Percentiles rank a stretch among this genome's conserved stretches.
These are phyloP conservation scores for Ochropleura leucogaster DNA, from an alignment of 2,888 invertebrate species.

Conservation along the genomic window DNA sequence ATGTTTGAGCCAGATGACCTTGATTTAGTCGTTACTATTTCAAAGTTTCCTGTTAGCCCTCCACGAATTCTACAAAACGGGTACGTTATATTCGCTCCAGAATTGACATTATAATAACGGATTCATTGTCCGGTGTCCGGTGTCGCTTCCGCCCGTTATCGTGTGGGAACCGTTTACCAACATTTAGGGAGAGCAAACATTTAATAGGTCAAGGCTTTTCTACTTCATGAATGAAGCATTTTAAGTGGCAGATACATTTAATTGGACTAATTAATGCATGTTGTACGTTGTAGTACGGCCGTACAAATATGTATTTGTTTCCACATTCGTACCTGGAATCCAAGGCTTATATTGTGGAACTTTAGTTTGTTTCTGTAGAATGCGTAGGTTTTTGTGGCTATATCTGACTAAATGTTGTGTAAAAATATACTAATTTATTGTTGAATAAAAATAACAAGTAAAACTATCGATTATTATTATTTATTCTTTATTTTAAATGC, in stretches of 20 bases:
- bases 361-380: background rate
- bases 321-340: constrained; percentile 39
- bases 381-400: background rate
- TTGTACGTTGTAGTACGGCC: constrained; percentile 53
- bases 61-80: constrained; percentile 64
- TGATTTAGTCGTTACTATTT: constrained; percentile 72
- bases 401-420: background rate
- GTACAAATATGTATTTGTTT: constrained; percentile 52
- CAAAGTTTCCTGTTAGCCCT: constrained; percentile 69
- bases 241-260: constrained; percentile 70
- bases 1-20: constrained; percentile 58
- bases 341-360: background rate
- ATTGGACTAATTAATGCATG: constrained; percentile 76
- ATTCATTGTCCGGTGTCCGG: constrained; percentile 85
- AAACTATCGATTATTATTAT: background rate
- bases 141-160: constrained; percentile 83
- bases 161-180: constrained; percentile 80
- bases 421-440: background rate
- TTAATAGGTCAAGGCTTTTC: constrained; percentile 86
- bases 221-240: constrained; percentile 77
- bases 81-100: constrained; percentile 71
- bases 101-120: constrained; percentile 83
- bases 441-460: background rate
- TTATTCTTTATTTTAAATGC: too few relatives aligned
- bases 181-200: constrained; percentile 82